Evolutionary conservation across 2,888 invertebrate species (phyloP).

Genomic region (Rhopalosiphum nymphaeae): DNA sequence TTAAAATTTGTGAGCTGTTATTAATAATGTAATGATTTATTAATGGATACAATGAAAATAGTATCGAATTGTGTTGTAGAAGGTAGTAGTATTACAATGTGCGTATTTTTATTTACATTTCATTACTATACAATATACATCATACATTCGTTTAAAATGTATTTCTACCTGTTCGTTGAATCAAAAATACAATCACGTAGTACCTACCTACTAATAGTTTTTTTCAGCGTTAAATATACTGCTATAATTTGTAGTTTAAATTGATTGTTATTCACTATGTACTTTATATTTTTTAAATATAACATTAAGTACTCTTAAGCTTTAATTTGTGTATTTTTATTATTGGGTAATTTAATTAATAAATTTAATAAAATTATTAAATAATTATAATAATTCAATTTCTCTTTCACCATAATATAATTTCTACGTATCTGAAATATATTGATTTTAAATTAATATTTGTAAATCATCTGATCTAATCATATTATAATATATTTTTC

Average conservation of each 20-base stretch:
- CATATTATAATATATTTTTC: background rate
- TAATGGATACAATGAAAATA: background rate
- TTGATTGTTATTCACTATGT: background rate
- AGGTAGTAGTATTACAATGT: background rate
- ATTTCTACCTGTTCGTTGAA: background rate
- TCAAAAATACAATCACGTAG: slow-evolving; percentile 25
- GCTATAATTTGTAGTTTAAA: background rate
- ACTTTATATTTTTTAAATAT: background rate
- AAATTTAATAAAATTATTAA: background rate
- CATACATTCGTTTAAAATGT: background rate
- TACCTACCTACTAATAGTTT: background rate
- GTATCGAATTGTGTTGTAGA: background rate
- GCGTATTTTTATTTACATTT: slow-evolving; percentile 17
- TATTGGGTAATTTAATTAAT: background rate
- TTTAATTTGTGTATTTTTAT: background rate
- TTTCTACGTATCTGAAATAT: background rate
- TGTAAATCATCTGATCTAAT: background rate
- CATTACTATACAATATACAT: background rate
- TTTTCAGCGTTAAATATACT: background rate
- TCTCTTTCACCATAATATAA: background rate
- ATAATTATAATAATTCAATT: background rate
- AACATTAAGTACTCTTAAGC: background rate
- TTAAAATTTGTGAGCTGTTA: background rate
- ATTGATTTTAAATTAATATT: background rate
- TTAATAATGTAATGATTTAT: background rate